These are phyloP conservation scores for Ochropleura leucogaster DNA, from an alignment of 2,888 invertebrate genomes.

Conservation along the genomic window DNA sequence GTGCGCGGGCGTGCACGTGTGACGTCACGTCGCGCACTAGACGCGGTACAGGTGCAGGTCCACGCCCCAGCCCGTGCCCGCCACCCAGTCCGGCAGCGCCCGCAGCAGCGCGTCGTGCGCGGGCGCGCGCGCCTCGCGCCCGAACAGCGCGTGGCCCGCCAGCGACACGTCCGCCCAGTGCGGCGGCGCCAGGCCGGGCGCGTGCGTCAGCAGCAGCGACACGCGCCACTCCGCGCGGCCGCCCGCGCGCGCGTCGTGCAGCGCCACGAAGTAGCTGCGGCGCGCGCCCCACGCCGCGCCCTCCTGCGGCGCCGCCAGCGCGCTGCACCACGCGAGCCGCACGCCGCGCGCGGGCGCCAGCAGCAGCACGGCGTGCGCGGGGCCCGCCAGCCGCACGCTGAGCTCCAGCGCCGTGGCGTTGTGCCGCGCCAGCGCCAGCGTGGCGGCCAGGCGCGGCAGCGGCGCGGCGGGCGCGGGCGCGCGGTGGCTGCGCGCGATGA, in stretches of 20 bases:
- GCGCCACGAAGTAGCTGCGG: constrained; percentile 78
- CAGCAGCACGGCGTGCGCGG: constrained; percentile 84
- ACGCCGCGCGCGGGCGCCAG: constrained; percentile 75
- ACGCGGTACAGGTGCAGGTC: constrained; percentile 91
- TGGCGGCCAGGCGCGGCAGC: not conserved
- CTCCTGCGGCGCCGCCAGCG: constrained; percentile 86
- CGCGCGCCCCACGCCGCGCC: constrained; percentile 86
- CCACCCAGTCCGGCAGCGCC: constrained; percentile 92
- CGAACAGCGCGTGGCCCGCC: constrained; percentile 90
- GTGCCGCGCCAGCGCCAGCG: constrained; percentile 72
- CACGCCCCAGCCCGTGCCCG: constrained; percentile 93
- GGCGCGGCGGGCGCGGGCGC: constrained; percentile 23
- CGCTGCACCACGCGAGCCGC: constrained; percentile 88
- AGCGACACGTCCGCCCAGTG: constrained; percentile 83
- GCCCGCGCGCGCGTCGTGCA: constrained; percentile 61
- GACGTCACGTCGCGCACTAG: not conserved
- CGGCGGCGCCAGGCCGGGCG: constrained; percentile 34
- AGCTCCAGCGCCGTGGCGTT: constrained; percentile 42
- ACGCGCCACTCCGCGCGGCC: constrained; percentile 13
- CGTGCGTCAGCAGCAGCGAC: constrained; percentile 40
- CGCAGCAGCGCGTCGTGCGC: constrained; percentile 87
- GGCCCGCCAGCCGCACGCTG: not conserved
- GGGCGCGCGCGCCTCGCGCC: constrained; percentile 88
- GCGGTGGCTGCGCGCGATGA: constrained; percentile 72
- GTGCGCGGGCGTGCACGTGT: too few species aligned